These are phyloP conservation scores for Halesus radiatus DNA, from an alignment of 1,140 invertebrate genomes.

Conservation along the genomic window DNA sequence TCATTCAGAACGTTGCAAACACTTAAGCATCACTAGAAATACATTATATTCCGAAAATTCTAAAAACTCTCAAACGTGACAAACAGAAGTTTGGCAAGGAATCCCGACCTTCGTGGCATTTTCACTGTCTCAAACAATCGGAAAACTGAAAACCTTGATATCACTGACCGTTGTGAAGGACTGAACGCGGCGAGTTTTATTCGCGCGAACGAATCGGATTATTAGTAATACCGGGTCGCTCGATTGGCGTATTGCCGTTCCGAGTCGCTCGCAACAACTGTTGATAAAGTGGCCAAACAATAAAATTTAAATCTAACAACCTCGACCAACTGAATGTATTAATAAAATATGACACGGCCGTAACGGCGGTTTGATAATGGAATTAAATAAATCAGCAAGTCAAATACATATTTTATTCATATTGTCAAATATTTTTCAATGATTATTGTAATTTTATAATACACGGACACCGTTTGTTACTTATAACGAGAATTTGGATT, in stretches of 20 bases:
- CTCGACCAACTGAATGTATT: conserved; percentile 1
- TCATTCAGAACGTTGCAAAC: too few species aligned
- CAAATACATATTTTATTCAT: background rate
- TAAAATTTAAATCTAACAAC: background rate
- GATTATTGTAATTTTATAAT: too few species aligned
- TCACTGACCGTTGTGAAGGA: background rate
- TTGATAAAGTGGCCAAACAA: background rate
- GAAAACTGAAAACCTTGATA: background rate
- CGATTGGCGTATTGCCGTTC: background rate
- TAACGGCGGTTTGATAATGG: background rate
- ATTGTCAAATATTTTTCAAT: background rate
- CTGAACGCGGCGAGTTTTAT: too few species aligned
- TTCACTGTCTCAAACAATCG: background rate
- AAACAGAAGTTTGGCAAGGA: too few species aligned
- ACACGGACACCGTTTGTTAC: too few species aligned
- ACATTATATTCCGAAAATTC: too few species aligned
- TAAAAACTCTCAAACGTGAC: too few species aligned
- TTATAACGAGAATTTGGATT: too few species aligned
- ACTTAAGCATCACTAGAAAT: too few species aligned
- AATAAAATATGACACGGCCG: background rate
- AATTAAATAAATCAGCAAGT: conserved; percentile 12
- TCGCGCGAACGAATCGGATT: background rate
- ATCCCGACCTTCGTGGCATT: background rate
- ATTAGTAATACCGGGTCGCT: background rate
- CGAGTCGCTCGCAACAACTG: conserved; percentile 1